A percentile compares a stretch with the other conserved stretches of the same genome.
These are phyloP conservation scores for Protosalanx chinensis DNA, from an alignment of 2,797 vertebrate genomes.

Conservation along the genomic window DNA sequence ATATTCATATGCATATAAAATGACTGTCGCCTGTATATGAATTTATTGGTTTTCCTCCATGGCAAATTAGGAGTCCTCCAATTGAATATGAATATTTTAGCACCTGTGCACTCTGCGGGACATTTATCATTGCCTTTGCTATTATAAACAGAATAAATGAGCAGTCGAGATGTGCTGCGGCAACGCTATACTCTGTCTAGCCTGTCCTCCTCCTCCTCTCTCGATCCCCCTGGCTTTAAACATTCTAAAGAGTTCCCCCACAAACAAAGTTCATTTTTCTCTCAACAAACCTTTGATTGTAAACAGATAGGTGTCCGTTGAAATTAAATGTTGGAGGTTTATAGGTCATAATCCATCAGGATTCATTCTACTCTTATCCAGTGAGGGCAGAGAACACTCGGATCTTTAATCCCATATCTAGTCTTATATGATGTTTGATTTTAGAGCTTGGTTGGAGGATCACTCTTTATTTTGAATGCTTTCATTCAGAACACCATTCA, in stretches of 20 bases:
- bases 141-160: conserved; percentile 99
- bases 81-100: conserved; percentile 99
- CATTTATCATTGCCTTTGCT: conserved; percentile 89
- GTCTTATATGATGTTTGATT: background rate
- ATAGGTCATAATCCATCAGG: too few species aligned
- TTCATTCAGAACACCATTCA: conserved; percentile 62
- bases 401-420: background rate
- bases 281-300: background rate
- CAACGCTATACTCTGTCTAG: background rate
- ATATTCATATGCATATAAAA: conserved; percentile 78
- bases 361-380: background rate
- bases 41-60: conserved; percentile 78
- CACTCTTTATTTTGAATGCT: conserved; percentile 64
- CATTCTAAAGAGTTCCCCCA: background rate
- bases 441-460: conserved; percentile 5
- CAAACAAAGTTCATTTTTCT: background rate
- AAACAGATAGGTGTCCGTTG: too few species aligned
- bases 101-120: conserved; percentile 93
- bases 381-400: background rate
- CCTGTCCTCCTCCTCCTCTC: background rate
- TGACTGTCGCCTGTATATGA: conserved; percentile 69
- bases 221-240: background rate
- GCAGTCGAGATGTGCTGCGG: conserved; percentile 79
- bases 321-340: too few species aligned
- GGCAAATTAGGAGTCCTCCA: conserved; percentile 77